Evolutionary conservation across 2,113 vertebrate species (phyloP).

Genomic region (Phocoena sinus): DNA sequence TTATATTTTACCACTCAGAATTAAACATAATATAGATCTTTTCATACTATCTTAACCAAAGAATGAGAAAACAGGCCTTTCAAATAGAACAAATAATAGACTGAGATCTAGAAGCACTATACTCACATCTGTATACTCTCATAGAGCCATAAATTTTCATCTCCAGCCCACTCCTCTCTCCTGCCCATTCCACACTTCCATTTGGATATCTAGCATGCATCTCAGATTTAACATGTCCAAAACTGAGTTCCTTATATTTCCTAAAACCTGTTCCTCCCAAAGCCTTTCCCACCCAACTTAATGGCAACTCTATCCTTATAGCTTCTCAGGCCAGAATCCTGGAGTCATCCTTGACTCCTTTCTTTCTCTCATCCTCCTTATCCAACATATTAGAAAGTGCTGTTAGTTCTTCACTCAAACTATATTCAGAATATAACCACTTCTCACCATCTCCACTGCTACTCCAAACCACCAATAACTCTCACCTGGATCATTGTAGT

Average conservation of each 20-base stretch:
- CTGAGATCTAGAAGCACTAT: neutral
- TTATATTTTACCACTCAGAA: constrained; percentile 7
- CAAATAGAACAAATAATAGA: neutral
- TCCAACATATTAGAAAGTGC: neutral
- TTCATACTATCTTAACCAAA: constrained; percentile 8
- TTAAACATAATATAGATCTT: constrained; percentile 21
- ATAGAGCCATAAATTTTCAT: neutral
- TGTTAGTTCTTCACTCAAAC: neutral
- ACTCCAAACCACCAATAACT: neutral
- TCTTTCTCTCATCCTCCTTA: neutral
- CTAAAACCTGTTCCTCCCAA: neutral
- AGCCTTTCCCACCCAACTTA: neutral
- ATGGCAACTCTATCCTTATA: neutral
- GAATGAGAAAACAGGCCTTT: neutral
- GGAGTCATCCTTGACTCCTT: neutral
- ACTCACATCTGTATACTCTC: neutral
- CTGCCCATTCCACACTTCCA: neutral
- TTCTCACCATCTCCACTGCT: neutral
- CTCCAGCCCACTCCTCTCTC: neutral
- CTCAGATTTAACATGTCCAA: neutral
- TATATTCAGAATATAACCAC: neutral
- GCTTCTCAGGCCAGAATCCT: neutral
- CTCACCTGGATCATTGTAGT: neutral
- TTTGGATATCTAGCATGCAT: neutral
- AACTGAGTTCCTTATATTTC: neutral